These are phyloP conservation scores for Argyrosomus regius DNA, from an alignment of 2,797 vertebrate genomes.

Conservation along the genomic window DNA sequence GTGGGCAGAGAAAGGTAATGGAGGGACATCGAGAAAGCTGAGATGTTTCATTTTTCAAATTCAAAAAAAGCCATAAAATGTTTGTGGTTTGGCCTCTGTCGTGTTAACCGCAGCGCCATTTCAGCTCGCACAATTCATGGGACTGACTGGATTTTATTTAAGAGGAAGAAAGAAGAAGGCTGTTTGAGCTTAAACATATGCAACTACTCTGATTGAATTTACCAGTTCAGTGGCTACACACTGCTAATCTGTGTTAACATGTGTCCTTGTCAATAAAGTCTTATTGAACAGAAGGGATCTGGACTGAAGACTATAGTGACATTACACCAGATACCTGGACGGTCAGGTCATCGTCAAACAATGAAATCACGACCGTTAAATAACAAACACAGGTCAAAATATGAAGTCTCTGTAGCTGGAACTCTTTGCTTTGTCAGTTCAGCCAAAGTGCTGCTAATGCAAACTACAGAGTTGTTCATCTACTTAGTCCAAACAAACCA, in stretches of 20 bases:
- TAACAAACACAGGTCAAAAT: background rate
- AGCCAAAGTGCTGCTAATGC: slow-evolving; percentile 44
- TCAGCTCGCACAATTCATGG: slow-evolving; percentile 36
- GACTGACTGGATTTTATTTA: slow-evolving; percentile 36
- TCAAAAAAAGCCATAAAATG: slow-evolving; percentile 26
- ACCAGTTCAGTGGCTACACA: slow-evolving; percentile 54
- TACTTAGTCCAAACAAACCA: slow-evolving; percentile 47
- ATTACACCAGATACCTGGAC: slow-evolving; percentile 5
- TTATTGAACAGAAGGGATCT: slow-evolving; percentile 28
- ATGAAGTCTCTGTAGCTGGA: slow-evolving; percentile 21
- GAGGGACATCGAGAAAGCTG: slow-evolving; percentile 19
- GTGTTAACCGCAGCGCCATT: slow-evolving; percentile 40
- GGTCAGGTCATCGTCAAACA: background rate
- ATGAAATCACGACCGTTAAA: background rate
- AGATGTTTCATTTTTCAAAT: slow-evolving; percentile 33
- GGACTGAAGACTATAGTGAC: slow-evolving; percentile 8
- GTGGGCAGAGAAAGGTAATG: slow-evolving; percentile 16
- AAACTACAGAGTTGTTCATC: slow-evolving; percentile 21
- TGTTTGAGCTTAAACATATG: slow-evolving; percentile 44
- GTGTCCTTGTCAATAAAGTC: slow-evolving; percentile 43
- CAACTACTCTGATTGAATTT: slow-evolving; percentile 45
- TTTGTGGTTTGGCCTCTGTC: slow-evolving; percentile 52
- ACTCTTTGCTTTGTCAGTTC: slow-evolving; percentile 45
- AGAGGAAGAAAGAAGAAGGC: slow-evolving; percentile 31
- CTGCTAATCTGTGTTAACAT: slow-evolving; percentile 61